Evolutionary conservation across 2,113 vertebrate genomes (phyloP).

Genomic region (Ciconia boyciana): DNA sequence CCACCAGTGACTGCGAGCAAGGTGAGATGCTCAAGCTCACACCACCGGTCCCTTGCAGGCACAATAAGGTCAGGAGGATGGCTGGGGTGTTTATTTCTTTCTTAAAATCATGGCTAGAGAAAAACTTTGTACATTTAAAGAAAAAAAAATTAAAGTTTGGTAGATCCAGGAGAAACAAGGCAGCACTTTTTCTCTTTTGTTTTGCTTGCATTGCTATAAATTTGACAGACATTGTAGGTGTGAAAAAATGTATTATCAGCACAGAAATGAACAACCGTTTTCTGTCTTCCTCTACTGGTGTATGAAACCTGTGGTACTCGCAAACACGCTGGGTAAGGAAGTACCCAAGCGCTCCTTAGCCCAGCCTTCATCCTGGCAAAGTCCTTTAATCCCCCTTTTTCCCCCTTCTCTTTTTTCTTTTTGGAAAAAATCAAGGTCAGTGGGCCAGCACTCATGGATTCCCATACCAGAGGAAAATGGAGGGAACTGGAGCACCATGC

Average conservation of each 20-base stretch:
- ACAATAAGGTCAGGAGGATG: too few species aligned
- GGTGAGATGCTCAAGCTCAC: neutral
- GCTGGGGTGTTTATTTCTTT: neutral
- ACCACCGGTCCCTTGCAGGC: neutral
- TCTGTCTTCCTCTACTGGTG: neutral
- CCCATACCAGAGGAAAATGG: neutral
- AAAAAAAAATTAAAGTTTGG: neutral
- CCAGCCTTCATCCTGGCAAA: neutral
- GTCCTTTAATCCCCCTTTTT: neutral
- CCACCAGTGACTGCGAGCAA: neutral
- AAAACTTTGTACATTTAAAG: neutral
- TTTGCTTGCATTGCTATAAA: neutral
- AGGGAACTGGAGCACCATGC: neutral
- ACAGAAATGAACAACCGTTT: neutral
- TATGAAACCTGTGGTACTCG: accelerated
- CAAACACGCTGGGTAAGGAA: neutral
- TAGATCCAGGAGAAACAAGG: neutral
- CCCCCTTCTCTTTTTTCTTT: neutral
- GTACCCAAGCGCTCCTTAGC: neutral
- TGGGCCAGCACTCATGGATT: neutral
- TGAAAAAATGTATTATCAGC: neutral
- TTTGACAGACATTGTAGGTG: neutral
- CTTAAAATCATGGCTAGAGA: neutral
- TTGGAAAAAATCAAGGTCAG: neutral
- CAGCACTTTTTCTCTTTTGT: neutral